Percentiles rank a stretch among this genome's conserved stretches.
These are phyloP conservation scores for Arvicanthis niloticus DNA, from an alignment of 2,113 vertebrate species.

Conservation along the genomic window DNA sequence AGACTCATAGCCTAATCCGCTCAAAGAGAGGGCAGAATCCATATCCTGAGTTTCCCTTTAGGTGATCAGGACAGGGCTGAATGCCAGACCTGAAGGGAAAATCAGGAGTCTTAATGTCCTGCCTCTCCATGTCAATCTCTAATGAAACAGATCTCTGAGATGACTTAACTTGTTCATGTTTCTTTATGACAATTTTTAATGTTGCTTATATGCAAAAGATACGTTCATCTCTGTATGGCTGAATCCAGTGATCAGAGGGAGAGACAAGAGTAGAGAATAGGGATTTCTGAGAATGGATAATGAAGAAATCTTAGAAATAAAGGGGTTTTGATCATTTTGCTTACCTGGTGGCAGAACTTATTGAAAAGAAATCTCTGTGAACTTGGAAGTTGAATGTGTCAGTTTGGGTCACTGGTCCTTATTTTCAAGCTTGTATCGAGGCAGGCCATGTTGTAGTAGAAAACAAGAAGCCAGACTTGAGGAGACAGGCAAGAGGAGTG, in stretches of 20 bases:
- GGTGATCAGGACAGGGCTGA: too few relatives aligned
- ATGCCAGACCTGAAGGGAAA: too few relatives aligned
- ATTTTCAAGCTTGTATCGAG: neutral
- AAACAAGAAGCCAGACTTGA: neutral
- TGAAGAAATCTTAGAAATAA: neutral
- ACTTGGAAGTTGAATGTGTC: neutral
- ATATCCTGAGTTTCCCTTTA: too few relatives aligned
- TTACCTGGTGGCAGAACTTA: neutral
- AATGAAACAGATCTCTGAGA: too few relatives aligned
- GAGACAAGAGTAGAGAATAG: neutral
- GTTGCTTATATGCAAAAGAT: neutral
- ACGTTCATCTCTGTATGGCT: neutral
- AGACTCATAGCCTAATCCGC: neutral
- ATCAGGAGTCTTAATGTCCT: too few relatives aligned
- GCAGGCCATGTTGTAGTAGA: too few relatives aligned
- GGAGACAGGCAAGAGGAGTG: neutral
- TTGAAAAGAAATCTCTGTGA: neutral
- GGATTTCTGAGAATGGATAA: neutral
- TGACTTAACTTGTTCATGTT: too few relatives aligned
- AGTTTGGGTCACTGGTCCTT: neutral
- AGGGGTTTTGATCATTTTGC: too few relatives aligned
- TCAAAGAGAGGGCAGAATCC: too few relatives aligned
- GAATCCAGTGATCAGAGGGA: neutral
- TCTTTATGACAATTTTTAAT: neutral
- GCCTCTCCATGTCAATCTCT: too few relatives aligned